phyloP scores from a whole-genome alignment of 1,140 invertebrate genomes.

The Aphaenogaster ashmeadi region DNA sequence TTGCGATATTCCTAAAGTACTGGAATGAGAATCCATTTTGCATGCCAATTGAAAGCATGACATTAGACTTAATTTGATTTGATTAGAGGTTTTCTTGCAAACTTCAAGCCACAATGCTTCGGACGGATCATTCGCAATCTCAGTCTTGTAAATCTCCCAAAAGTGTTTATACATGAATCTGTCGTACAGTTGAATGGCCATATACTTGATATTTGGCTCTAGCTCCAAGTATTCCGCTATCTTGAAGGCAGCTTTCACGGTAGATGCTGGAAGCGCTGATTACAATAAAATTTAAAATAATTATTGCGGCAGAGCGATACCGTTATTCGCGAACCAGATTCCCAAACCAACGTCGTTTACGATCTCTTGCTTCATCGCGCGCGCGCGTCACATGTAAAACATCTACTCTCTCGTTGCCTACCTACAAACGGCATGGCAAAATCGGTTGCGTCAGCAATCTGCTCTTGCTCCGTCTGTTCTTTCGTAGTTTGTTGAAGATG shows the following conservation, averaged over 20 bases:
- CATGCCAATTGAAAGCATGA: conserved; percentile 82
- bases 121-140: not conserved
- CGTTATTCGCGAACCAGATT: not conserved
- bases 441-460: conserved; percentile 56
- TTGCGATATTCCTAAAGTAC: conserved; percentile 71
- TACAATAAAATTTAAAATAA: conserved; percentile 36
- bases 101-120: conserved; percentile 60
- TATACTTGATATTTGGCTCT: conserved; percentile 77
- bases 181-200: conserved; percentile 82
- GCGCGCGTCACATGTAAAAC: not conserved
- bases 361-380: not conserved
- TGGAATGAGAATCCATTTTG: conserved; percentile 80
- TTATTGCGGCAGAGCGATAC: not conserved
- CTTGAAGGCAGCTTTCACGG: conserved; percentile 77
- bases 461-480: conserved; percentile 64
- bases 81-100: conserved; percentile 62
- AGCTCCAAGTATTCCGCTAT: conserved; percentile 77
- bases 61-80: conserved; percentile 76
- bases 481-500: conserved; percentile 72
- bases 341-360: not conserved
- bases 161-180: conserved; percentile 79
- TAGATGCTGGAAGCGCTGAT: conserved; percentile 75
- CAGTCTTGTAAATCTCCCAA: conserved; percentile 73
- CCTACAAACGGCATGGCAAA: conserved; percentile 79
- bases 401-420: conserved; percentile 56